Base-by-base conservation (phyloP, 53 echinoderm and acorn worm species). In the Stichopus horrens region DNA sequence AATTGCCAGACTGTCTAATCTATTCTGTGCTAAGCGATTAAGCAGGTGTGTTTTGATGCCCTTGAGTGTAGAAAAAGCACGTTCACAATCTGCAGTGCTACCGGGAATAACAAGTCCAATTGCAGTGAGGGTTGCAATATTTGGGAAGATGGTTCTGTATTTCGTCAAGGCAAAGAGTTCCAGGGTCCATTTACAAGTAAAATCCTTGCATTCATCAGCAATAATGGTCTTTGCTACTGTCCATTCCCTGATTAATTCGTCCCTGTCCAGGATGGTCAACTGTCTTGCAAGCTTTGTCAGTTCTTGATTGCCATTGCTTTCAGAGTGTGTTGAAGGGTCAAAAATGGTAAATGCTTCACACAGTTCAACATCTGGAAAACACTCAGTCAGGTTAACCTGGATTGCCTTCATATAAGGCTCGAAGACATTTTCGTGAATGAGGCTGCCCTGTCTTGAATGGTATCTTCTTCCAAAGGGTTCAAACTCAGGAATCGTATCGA, bases 51-150 rank as follows among this genome's bases (percentile, higher is more conserved):
- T 23, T 76, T 76, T 78, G 78, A 52, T 78, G 7, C 78, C 0
- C 78, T 78, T 78, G 9, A 78, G 52, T 5, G 78, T 9, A 23
- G 78, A 23, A 16, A 78, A 78, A 52, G 78, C 51, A 78, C 0
- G 78, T 10, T 78, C 78, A 78, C 78, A 78, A 16, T n/a, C n/a
- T 53, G 7, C 9, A 37, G 78, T 78, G 11, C 78, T 78, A 4
- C 37, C 78, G 14, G 78, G 78, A 52, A 78, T 78, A 78, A 78
- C 78, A 52, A 78, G 78, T 4, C 78, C 78, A 53, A 78, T 78
- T 78, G 78, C 78, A 78, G 78, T 52, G 53, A 78, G 78, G 78
- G 78, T 78, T 8, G 78, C 51, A 3, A 5, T 8, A 11, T 78
- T 78, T 7, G 78, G 78, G 54, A 78, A 16, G 54, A 78, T 78